Base-by-base conservation (phyloP, 1,140 invertebrate species). In the Drosophila obscura region DNA sequence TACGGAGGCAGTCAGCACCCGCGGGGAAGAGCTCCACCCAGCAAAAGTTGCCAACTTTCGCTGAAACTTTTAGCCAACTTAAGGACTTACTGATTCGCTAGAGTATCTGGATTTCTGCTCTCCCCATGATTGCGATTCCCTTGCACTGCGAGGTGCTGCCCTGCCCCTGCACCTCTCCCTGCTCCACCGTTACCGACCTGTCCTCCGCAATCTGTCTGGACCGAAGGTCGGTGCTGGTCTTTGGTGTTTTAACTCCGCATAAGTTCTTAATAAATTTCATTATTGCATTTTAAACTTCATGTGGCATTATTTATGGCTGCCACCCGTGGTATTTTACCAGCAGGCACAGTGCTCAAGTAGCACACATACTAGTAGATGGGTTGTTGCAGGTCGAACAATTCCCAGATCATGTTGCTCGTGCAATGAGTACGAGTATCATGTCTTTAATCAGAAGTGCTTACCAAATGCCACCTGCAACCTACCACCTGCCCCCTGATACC, bases 251-350 rank as follows among this genome's bases (percentile, higher is more conserved):
- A 76, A 76, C 72, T 76, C 57, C 62, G 57, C 63, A 76, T 75
- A 76, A 76, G 73, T 76, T 76, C 73, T 76, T 76, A 76, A 76
- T 76, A 76, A 76, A 76, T 76, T 76, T 68, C 56, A 76, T 76
- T 76, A 76, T 76, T 76, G 63, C 73, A 76, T 68, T 76, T 76
- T 75, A 67, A 76, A 76, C 63, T 67, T 75, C 56, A 15, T 61
- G 63, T 60, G 73, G 51, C 41, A 60, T 76, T 67, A 76, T 76
- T 76, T 76, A 76, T 76, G 50, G 50, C 63, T 44, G 31, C 61
- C 62, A 48, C 19, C 71, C 52, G 24, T 16, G 63, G 13, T 51
- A 56, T 73, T 67, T 73, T 41, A 26, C 41, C 22, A 43, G 43
- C 39, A 24, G n/a, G 15, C 8, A 16, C 39, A 45, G 9, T 56